phyloP scores from a whole-genome alignment of 2,888 invertebrate species.

The Sussaba pulchella region DNA sequence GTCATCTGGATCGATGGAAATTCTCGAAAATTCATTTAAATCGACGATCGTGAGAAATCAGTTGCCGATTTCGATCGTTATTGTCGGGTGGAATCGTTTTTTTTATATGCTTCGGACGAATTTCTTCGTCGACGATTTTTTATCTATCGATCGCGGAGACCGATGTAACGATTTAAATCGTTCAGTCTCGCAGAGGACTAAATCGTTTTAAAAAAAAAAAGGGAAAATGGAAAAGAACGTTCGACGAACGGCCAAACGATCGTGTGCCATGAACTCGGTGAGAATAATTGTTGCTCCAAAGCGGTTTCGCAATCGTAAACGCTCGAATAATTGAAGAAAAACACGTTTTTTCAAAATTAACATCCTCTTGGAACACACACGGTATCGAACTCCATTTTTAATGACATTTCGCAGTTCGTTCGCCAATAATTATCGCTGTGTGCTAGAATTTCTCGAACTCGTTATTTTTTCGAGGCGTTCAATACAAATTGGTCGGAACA shows the following conservation, averaged over 20 bases:
- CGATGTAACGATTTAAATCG: background rate
- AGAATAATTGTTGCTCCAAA: conserved; percentile 24
- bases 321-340: background rate
- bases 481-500: too few species aligned
- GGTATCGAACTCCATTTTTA: conserved; percentile 18
- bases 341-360: conserved; percentile 24
- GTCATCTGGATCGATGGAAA: background rate
- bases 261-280: conserved; percentile 72
- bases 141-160: background rate
- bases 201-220: background rate
- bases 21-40: background rate
- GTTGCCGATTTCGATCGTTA: background rate
- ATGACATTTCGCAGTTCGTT: too few species aligned
- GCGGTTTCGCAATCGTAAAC: conserved; percentile 10
- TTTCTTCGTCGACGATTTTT: background rate
- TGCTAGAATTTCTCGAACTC: too few species aligned
- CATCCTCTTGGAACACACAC: too few species aligned
- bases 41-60: background rate
- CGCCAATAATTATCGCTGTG: too few species aligned
- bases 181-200: too few species aligned
- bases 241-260: conserved; percentile 69
- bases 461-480: too few species aligned
- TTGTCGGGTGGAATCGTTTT: too few species aligned
- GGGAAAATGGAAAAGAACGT: conserved; percentile 9
- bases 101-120: too few species aligned